phyloP scores from a whole-genome alignment of 2,888 invertebrate species.

The Zaprionus obscuricornis region DNA sequence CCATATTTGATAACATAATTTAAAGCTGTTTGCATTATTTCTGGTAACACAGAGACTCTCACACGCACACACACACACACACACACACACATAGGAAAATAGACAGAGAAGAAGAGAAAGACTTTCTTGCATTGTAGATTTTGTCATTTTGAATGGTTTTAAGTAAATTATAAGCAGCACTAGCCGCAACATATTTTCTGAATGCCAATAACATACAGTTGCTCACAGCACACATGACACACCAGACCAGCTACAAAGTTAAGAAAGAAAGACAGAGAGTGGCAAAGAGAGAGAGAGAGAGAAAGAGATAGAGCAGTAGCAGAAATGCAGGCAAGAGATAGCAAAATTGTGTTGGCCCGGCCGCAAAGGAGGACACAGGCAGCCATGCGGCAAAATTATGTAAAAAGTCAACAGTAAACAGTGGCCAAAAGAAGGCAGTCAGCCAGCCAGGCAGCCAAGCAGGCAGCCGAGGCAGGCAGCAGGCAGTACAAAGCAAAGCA shows the following conservation, averaged over 20 bases:
- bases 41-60: constrained; percentile 7
- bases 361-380: constrained; percentile 55
- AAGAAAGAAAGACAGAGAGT: constrained; percentile 16
- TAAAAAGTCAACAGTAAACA: constrained; percentile 66
- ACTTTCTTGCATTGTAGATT: constrained; percentile 28
- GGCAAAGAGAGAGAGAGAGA: not conserved
- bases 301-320: not conserved
- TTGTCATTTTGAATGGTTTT: constrained; percentile 58
- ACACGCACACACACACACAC: too few relatives aligned
- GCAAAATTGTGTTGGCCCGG: constrained; percentile 27
- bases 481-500: too few relatives aligned
- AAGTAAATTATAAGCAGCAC: constrained; percentile 67
- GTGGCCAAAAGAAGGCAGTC: constrained; percentile 27
- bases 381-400: constrained; percentile 72
- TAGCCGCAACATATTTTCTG: constrained; percentile 46
- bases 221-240: constrained; percentile 25
- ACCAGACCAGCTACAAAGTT: constrained; percentile 7
- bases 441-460: constrained; percentile 14
- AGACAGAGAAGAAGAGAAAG: too few relatives aligned
- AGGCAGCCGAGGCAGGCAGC: constrained; percentile 1
- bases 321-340: constrained; percentile 9
- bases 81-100: too few relatives aligned
- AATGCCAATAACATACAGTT: constrained; percentile 51
- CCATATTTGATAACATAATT: constrained; percentile 54
- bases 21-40: constrained; percentile 34